phyloP scores from a whole-genome alignment of 2,797 vertebrate species.

The Eremophila alpestris region DNA sequence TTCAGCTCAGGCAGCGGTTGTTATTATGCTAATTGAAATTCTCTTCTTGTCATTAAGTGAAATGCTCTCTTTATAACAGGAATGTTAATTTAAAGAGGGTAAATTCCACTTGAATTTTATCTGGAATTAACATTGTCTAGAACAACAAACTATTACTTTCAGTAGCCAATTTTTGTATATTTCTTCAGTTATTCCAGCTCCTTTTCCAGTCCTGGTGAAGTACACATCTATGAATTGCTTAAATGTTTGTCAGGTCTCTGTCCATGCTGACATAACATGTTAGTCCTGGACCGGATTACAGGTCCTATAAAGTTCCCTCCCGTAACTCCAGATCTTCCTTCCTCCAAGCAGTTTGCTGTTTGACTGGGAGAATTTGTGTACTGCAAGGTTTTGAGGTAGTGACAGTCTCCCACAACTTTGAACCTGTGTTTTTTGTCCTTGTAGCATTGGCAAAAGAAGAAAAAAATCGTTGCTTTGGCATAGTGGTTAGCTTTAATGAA shows the following conservation, averaged over 20 bases:
- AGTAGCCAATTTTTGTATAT: neutral
- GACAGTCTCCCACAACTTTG: neutral
- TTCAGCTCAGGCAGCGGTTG: neutral
- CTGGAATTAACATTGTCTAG: neutral
- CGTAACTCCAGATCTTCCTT: neutral
- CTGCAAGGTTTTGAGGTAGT: neutral
- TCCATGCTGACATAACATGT: neutral
- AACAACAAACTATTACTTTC: neutral
- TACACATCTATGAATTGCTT: accelerated
- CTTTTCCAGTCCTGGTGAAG: neutral
- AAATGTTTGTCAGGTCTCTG: neutral
- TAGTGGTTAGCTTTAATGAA: neutral
- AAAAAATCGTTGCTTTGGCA: neutral
- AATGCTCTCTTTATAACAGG: neutral
- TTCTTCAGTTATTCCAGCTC: neutral
- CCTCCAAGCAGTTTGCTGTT: neutral
- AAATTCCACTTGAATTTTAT: neutral
- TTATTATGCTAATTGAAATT: neutral
- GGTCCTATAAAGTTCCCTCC: neutral
- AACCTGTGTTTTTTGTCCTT: neutral
- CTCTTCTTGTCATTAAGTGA: neutral
- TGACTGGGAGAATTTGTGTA: neutral
- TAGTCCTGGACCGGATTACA: neutral
- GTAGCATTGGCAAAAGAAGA: neutral
- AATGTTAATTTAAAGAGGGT: neutral